Percentiles rank a stretch among this genome's conserved stretches.
Conservation (phyloP, 2,797 vertebrate species). For the Lemur catta region DNA sequence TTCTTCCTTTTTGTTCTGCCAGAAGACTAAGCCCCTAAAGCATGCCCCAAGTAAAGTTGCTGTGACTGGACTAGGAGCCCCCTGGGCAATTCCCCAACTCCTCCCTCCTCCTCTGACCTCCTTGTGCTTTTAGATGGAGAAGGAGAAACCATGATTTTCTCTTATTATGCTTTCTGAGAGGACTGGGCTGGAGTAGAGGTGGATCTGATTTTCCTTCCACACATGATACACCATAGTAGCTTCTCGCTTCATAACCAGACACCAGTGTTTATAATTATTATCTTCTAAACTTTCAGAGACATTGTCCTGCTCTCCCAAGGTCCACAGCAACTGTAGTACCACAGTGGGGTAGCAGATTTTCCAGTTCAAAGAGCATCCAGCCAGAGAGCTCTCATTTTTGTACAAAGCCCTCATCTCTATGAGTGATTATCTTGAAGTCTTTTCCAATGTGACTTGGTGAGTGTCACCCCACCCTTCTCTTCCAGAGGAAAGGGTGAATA, state of each 20-base stretch:
- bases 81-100: not conserved
- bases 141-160: not conserved
- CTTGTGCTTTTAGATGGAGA: not conserved
- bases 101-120: not conserved
- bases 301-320: not conserved
- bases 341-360: not conserved
- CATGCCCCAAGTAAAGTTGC: not conserved
- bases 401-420: not conserved
- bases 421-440: not conserved
- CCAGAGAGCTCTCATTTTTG: not conserved
- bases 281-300: not conserved
- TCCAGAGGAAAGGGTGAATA: not conserved
- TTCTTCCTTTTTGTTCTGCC: not conserved
- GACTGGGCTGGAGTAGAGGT: not conserved
- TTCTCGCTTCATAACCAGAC: not conserved
- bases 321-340: not conserved
- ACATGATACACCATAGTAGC: not conserved
- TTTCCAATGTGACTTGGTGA: not conserved
- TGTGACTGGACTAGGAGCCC: not conserved
- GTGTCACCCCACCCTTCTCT: not conserved
- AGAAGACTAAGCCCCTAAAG: not conserved
- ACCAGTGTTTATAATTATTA: not conserved
- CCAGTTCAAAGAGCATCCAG: not conserved
- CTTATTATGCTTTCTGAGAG: not conserved
- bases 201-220: not conserved